Base-by-base conservation (phyloP, 2,888 invertebrate species). In the Cryptocephalus primarius region DNA sequence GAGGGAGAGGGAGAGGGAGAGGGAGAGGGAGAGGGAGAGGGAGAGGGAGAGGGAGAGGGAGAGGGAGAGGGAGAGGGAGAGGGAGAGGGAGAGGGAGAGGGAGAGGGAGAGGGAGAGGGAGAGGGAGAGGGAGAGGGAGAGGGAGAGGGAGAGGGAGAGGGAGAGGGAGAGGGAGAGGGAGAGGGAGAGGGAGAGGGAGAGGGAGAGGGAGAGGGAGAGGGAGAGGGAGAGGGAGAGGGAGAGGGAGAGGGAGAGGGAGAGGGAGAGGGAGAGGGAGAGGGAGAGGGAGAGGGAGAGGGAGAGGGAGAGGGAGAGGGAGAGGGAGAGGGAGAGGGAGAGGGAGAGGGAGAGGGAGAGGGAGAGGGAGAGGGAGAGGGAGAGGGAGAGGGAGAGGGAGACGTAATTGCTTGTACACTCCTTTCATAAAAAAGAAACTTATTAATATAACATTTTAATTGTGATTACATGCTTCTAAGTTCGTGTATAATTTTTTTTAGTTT, bases 221-320 rank as follows among this genome's bases (percentile, higher is more conserved):
- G 40, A 47, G 2, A 47, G 47, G 39, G 32, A 47, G 40, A 47
- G 6, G 44, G 40, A 47, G 32, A 45, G 39, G 39, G 43, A 44
- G 46, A 47, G 22, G 39, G 47, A 47, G 40, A 47, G 47, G 44
- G 11, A 47, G 47, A 40, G 44, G 44, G 47, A 47, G n/a, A 47
- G 44, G 39, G 33, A 47, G 44, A 47, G 22, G 44, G 44, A 45
- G 32, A 45, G 44, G 44, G 22, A 47, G 47, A 47, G 40, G 39
- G 39, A 47, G 12, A 47, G 44, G 39, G 40, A 47, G 44, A 47
- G 39, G 44, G 44, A 47, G 32, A 47, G 47, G 44, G 32, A 47
- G 40, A 47, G 39, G 44, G 47, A 45, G 39, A 47, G 40, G 44
- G 40, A 47, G 40, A 47, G n/a, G 44, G 44, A 47, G 40, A 47